Conservation (phyloP, 2,113 vertebrate species). For the Clinocottus analis region DNA sequence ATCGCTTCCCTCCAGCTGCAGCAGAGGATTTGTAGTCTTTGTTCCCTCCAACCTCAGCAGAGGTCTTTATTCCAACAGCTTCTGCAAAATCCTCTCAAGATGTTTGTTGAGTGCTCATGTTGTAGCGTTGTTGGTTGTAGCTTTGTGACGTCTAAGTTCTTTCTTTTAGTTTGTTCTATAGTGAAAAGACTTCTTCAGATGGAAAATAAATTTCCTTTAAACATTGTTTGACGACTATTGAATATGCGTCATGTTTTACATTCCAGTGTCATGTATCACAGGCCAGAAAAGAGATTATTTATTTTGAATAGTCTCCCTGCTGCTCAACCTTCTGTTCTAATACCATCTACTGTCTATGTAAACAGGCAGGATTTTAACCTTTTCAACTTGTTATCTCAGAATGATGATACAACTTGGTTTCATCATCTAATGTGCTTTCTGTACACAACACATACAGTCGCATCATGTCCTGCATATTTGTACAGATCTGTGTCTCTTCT, state of each 20-base stretch:
- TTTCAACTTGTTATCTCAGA: background rate
- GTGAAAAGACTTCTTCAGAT: background rate
- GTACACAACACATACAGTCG: background rate
- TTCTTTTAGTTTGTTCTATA: background rate
- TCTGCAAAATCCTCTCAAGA: background rate
- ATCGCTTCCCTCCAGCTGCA: background rate
- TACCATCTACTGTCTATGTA: background rate
- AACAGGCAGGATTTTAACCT: background rate
- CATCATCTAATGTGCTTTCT: background rate
- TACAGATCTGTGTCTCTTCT: background rate
- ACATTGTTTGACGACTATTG: background rate
- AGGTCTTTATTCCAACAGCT: background rate
- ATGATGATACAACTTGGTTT: background rate
- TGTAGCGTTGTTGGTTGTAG: background rate
- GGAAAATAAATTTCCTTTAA: background rate
- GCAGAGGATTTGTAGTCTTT: background rate
- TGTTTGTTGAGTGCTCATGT: background rate
- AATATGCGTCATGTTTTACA: background rate
- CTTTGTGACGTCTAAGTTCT: background rate
- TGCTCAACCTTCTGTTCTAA: background rate
- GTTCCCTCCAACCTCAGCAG: background rate
- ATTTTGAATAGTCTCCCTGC: background rate
- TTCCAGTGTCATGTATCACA: background rate
- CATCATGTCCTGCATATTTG: background rate
- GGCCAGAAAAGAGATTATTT: constrained; percentile 12